Evolutionary conservation across 2,113 vertebrate species (phyloP).

Genomic region (Ageneiosus marmoratus): DNA sequence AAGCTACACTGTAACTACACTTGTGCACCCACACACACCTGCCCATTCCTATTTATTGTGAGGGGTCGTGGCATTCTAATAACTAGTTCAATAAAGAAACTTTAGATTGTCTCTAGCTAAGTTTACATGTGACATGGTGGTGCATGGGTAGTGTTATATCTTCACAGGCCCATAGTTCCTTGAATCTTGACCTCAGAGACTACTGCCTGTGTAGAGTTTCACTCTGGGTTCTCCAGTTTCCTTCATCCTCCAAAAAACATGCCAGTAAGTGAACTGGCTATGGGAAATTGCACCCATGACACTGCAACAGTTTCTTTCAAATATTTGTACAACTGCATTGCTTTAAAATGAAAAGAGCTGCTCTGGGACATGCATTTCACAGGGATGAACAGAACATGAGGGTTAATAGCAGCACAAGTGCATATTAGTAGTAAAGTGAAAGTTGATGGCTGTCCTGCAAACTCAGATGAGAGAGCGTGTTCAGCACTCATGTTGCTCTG

Average conservation of each 20-base stretch:
- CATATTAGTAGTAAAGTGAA: constrained; percentile 8
- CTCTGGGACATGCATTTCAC: constrained; percentile 10
- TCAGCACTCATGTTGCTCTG: constrained; percentile 44
- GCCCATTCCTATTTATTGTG: background rate
- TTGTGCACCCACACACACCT: background rate
- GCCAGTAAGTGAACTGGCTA: background rate
- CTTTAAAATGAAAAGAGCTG: background rate
- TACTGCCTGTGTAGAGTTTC: background rate
- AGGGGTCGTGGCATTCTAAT: background rate
- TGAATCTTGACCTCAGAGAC: background rate
- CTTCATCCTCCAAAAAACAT: background rate
- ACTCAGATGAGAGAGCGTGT: constrained; percentile 7
- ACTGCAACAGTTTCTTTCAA: background rate
- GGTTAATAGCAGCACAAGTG: constrained; percentile 3
- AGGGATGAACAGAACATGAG: background rate
- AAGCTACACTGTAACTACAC: too few species aligned
- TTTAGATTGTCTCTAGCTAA: background rate
- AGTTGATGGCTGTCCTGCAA: constrained; percentile 29
- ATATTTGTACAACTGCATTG: background rate
- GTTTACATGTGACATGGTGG: background rate
- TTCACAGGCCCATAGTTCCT: background rate
- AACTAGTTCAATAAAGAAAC: background rate
- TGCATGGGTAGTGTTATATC: background rate
- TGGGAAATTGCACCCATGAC: background rate
- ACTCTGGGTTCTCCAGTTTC: background rate